Evolutionary conservation across 1,140 invertebrate genomes (phyloP), one percentile per base, ranked within the genome.

Genomic region (Muscidifurax raptorellus): DNA sequence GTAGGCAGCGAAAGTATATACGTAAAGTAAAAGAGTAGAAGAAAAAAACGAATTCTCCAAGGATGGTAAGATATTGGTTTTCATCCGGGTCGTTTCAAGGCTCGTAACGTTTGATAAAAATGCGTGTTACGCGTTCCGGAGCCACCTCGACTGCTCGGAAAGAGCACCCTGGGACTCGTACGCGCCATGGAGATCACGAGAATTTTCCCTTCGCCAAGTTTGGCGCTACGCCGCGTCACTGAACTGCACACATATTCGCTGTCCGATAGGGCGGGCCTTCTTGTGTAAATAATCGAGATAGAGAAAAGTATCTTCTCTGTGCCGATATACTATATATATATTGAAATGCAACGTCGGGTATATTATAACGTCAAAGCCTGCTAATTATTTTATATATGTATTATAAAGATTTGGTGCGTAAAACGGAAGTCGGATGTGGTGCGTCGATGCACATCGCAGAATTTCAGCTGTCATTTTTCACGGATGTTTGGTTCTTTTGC

Each of bases 71-170:
- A 92, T 93, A 93, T 93, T 92, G 92, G 91, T 93, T 93, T 93
- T 92, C 92, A 92, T 91, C 90, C 90, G 87, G 89, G 89, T 92
- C 91, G 91, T 92, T 92, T 89, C 90, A 90, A 88, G 87, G 89
- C 89, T 92, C 92, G 91, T 93, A 93, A 93, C 91, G 91, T 93
- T 93, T 93, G 91, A 93, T 93, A 93, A 93, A 93, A 93, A 92
- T 92, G 92, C 91, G 91, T 92, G 91, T 92, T 92, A 92, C 90
- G 91, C 92, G 91, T 90, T 91, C 90, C 90, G 87, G 89, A 91
- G 88, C 90, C 89, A 89, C 83, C 90, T 89, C 88, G 87, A 89
- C 88, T 67, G 89, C 88, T 67, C 88, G 86, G 87, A 93, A 93
- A 92, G 90, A 90, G 87, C 90, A 89, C 86, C 92, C 86, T 87